Conservation (phyloP, 1,140 invertebrate species). For the Wiebesia pumilae region DNA sequence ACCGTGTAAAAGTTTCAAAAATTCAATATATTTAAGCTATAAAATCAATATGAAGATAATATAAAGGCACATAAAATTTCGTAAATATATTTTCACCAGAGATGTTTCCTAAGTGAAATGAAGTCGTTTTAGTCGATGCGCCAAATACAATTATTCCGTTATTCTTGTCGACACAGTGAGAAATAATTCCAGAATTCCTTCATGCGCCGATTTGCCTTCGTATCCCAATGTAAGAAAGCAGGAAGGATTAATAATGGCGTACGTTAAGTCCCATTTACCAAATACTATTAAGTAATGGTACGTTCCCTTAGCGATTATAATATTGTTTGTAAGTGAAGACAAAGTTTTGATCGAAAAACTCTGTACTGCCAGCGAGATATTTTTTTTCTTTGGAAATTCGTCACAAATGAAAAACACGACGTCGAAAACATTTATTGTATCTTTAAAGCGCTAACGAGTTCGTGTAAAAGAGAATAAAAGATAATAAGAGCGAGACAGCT, state of each 20-base stretch:
- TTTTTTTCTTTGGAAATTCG: constrained; percentile 44
- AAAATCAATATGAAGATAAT: not conserved
- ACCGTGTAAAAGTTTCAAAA: too few species aligned
- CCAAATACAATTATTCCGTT: constrained; percentile 44
- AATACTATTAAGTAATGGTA: constrained; percentile 54
- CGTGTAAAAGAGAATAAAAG: constrained; percentile 49
- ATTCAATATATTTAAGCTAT: not conserved
- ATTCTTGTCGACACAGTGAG: constrained; percentile 52
- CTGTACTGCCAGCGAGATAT: constrained; percentile 52
- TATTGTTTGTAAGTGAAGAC: constrained; percentile 42
- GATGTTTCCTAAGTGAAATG: not conserved
- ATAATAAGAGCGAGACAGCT: constrained; percentile 44
- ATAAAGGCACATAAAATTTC: constrained; percentile 18
- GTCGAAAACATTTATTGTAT: constrained; percentile 49
- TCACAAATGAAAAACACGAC: constrained; percentile 23
- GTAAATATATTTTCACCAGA: constrained; percentile 48
- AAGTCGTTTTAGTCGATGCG: constrained; percentile 41
- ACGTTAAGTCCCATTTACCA: constrained; percentile 51
- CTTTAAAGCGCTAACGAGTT: constrained; percentile 48
- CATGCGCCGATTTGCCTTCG: constrained; percentile 31
- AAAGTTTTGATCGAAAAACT: constrained; percentile 44
- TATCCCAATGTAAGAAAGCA: constrained; percentile 14
- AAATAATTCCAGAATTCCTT: constrained; percentile 49
- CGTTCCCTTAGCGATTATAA: constrained; percentile 51
- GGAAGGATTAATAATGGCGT: constrained; percentile 27